Base-by-base conservation (phyloP, 2,888 invertebrate species). In the Trichogramma dendrolimi region DNA sequence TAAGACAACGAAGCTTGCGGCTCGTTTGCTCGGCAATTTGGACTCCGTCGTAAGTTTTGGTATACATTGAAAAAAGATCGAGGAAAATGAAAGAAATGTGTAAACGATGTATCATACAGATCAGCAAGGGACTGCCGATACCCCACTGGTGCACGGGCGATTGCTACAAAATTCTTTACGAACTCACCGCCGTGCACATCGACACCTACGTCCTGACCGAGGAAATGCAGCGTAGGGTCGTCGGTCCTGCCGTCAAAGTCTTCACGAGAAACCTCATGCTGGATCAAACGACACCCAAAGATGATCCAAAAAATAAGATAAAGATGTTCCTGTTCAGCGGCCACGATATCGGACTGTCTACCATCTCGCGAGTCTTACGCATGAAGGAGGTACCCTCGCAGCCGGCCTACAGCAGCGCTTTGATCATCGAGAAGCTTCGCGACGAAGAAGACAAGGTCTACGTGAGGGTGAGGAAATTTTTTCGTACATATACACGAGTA, bases 61-160 rank as follows among this genome's bases (percentile, higher is more conserved):
- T 2, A 27, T 14, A 14, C 14, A 14, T 14, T 14, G 14, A 14
- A 14, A 14, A 14, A 2, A 14, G 14, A 14, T 14, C 14, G 14
- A 14, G 14, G 2, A 14, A 14, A 14, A 27, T 27, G 27, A 27
- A 2, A 27, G 27, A 27, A 27, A 27, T 2, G 1, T 1, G 27
- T 27, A 27, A 27, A 1, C 27, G 2, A 27, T 27, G 27, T 2
- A 2, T 27, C 2, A 2, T 2, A 27, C 27, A 27, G 27, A 27
- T 27, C 27, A 27, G 27, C 27, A 27, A 8, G 39, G 40, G 11
- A 8, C 40, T 47, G 41, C 11, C 46, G 5, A 5, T 55, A 5
- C 72, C 72, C 0, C 61, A 67, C 6, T 72, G 72, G 72, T 68
- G 61, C 6, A 69, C 69, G 6, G 60, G 69, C 0, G 61, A 68